Evolutionary conservation across 2,888 invertebrate species (phyloP), one percentile per base, ranked within the genome.

Genomic region (Heteropelma amictum): DNA sequence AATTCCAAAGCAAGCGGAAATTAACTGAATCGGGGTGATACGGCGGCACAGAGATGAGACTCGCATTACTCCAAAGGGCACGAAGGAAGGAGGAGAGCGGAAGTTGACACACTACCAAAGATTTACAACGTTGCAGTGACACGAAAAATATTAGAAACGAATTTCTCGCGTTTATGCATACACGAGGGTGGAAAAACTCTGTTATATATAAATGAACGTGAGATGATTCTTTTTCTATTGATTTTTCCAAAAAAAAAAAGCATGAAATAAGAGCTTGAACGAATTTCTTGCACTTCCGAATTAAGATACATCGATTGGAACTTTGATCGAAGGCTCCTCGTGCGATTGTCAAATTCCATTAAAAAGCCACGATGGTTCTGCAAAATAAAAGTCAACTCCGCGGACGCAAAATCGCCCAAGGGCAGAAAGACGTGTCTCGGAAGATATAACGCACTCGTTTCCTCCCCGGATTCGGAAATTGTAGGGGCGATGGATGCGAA

Each of bases 1-100:
- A 78, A 79, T 78, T 78, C 79, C 78, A 77, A 65, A 76, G 72
- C 72, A 78, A 76, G 72, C 72, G 76, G 75, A 77, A 78, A 78
- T 79, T 79, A 79, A 79, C 75, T 76, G 75, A 74, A 68, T 72
- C 51, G 63, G 60, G 63, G 53, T 63, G 64, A 60, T n/a, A 54
- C 60, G 54, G 60, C 47, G 42, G 56, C 30, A 19, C 40, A 40
- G 45, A 53, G 60, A 38, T 19, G 47, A 21, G 56, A 60, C 45
- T 61, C 49, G 33, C 60, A 71, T 70, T 30, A 51, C 65, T n/a
- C n/a, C n/a, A n/a, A n/a, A n/a, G n/a, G n/a, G n/a, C n/a, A n/a
- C 38, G 12, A 26, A 38, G 63, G 71, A 68, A 68, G 70, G 61
- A 69, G 47, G 61, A 72, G 65, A 60, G 38, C 38, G 12, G 5